Percentiles rank a stretch among this genome's conserved stretches.
Evolutionary conservation across 2,113 vertebrate genomes (phyloP).

Genomic region (Noturus placidus): DNA sequence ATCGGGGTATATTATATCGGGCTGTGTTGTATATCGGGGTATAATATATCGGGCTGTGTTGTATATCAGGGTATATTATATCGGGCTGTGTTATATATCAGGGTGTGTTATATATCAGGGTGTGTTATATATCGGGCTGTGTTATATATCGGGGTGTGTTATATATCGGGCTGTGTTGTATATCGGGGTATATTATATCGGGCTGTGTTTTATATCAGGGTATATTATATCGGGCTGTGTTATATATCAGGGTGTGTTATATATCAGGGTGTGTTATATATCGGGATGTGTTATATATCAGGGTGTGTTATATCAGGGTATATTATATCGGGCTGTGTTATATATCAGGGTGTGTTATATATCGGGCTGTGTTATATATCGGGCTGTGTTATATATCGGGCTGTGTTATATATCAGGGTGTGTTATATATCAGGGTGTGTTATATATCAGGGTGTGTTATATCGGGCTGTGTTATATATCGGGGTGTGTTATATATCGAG

Average conservation of each 20-base stretch:
- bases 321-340: conserved; percentile 47
- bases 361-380: background rate
- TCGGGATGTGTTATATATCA: too few species aligned
- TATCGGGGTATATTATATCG: background rate
- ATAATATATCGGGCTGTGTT: background rate
- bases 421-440: too few species aligned
- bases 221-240: background rate
- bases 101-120: too few species aligned
- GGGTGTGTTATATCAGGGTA: conserved; percentile 16
- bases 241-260: background rate
- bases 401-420: conserved; percentile 2
- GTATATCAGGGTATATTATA: too few species aligned
- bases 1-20: background rate
- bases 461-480: conserved; percentile 2
- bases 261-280: too few species aligned
- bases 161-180: background rate
- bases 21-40: too few species aligned
- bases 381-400: background rate
- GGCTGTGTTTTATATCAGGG: background rate
- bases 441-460: too few species aligned
- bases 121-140: too few species aligned
- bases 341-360: background rate
- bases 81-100: too few species aligned
- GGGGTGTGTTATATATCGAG: background rate
- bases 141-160: background rate